Conservation (phyloP, 2,113 vertebrate genomes). For the Motacilla alba region DNA sequence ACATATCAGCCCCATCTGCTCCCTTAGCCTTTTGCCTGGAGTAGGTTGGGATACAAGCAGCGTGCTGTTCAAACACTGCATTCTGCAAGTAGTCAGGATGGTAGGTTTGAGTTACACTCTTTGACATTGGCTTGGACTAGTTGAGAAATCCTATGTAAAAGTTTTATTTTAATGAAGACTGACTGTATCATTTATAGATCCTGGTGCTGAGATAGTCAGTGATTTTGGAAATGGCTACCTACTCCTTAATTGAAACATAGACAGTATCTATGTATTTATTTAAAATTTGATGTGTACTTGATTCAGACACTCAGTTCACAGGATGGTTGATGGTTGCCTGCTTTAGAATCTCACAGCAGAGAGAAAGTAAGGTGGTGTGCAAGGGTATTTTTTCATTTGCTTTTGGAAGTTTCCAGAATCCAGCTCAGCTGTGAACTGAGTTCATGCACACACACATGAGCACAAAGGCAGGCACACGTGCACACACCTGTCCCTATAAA, state of each 20-base stretch:
- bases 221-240: not conserved
- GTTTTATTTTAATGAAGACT: not conserved
- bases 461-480: not conserved
- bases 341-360: not conserved
- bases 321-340: not conserved
- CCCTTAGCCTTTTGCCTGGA: slow-evolving; percentile 62
- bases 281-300: not conserved
- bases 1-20: slow-evolving; percentile 49
- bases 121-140: not conserved
- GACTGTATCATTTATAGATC: not conserved
- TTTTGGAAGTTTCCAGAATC: not conserved
- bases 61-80: not conserved
- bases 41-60: slow-evolving; percentile 7
- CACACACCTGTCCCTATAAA: not conserved
- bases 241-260: not conserved
- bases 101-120: not conserved
- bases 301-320: slow-evolving; percentile 3
- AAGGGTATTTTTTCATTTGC: not conserved
- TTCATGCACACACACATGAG: accelerated
- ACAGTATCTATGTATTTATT: not conserved
- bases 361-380: not conserved
- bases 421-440: not conserved
- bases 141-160: not conserved
- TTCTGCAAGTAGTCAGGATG: not conserved
- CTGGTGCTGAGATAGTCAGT: not conserved